Percentiles rank a stretch among this genome's conserved stretches.
Conservation (phyloP, 2,113 vertebrate species). For the Meriones unguiculatus region DNA sequence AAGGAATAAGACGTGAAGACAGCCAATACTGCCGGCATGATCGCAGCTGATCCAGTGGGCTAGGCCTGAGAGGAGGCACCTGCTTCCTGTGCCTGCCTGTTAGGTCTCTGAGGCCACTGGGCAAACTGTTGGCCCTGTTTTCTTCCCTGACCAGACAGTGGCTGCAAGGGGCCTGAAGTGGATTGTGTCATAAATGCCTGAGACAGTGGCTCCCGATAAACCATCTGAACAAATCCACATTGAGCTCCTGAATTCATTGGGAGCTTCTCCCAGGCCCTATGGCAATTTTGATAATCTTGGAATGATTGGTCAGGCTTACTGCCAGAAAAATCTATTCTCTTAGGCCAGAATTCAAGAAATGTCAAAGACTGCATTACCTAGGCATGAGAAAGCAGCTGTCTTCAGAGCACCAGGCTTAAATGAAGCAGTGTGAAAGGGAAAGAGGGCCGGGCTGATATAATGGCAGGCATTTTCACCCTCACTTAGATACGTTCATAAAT, state of each 20-base stretch:
- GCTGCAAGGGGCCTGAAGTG: too few relatives aligned
- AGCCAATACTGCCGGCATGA: too few relatives aligned
- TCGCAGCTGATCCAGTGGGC: background rate
- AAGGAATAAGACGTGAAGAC: background rate
- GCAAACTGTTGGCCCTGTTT: background rate
- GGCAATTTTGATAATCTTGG: background rate
- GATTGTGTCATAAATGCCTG: background rate
- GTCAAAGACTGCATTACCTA: background rate
- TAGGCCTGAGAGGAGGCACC: background rate
- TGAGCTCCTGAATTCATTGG: background rate
- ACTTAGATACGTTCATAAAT: background rate
- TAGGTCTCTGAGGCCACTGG: rapidly evolving
- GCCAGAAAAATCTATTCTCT: background rate
- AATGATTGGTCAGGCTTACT: background rate
- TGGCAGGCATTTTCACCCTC: background rate
- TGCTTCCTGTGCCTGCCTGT: rapidly evolving
- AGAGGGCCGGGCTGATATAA: background rate
- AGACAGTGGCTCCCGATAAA: background rate
- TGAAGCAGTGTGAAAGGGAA: background rate
- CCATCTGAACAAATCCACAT: background rate
- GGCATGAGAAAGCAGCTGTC: background rate
- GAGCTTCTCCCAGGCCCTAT: background rate
- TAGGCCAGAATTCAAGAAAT: background rate
- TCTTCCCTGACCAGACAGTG: background rate
- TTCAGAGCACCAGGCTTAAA: conserved; percentile 25